Conservation (phyloP, 92 coral and sea anemone species). For the Phymanthus crucifer region DNA sequence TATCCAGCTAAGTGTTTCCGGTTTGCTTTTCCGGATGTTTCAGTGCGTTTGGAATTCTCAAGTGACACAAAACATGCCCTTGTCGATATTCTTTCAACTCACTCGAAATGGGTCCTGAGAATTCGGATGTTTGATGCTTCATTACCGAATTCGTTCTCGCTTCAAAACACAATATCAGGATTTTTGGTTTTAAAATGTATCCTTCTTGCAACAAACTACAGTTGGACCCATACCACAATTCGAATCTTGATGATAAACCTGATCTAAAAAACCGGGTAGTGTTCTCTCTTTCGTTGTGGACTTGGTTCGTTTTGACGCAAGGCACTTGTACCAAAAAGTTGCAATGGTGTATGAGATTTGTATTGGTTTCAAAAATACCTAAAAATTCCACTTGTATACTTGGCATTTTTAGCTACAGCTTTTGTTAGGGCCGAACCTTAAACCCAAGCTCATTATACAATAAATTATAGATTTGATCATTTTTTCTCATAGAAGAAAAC, state of each 20-base stretch:
- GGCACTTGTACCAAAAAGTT: too few relatives aligned
- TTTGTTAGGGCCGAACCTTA: constrained; percentile 10
- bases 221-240: background rate
- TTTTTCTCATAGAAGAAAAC: constrained; percentile 1
- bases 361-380: background rate
- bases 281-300: constrained; percentile 4
- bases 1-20: constrained; percentile 57
- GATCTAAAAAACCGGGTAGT: background rate
- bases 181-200: background rate
- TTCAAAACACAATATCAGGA: background rate
- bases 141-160: background rate
- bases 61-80: constrained; percentile 42
- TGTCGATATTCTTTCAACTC: constrained; percentile 16
- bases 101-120: constrained; percentile 3
- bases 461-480: background rate
- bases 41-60: constrained; percentile 50
- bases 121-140: constrained; percentile 13
- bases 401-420: background rate
- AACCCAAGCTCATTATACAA: constrained; percentile 17
- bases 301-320: background rate
- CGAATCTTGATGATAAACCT: background rate
- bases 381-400: background rate
- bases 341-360: background rate
- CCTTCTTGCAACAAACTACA: constrained; percentile 3
- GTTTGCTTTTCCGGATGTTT: constrained; percentile 58